Conservation (phyloP, 2,113 vertebrate genomes). For the Pseudorasbora parva region DNA sequence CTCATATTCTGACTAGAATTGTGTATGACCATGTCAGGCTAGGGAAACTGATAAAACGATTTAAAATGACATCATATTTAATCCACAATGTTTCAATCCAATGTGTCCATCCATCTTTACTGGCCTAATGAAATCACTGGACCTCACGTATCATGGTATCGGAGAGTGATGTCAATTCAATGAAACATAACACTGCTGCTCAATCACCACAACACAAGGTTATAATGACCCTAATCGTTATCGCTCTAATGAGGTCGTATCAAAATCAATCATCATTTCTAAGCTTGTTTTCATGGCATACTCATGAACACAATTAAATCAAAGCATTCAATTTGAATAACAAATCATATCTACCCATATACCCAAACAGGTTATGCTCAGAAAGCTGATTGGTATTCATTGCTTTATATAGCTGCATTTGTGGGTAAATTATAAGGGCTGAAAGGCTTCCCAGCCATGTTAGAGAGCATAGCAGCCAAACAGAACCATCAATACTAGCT, state of each 20-base stretch:
- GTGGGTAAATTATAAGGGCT: constrained; percentile 5
- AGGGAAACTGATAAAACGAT: neutral
- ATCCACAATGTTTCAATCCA: constrained; percentile 4
- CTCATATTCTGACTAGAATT: no score
- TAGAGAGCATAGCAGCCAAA: constrained; percentile 12
- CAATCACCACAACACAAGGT: constrained; percentile 32
- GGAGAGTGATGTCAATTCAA: constrained; percentile 26
- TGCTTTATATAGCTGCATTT: neutral
- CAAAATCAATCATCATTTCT: constrained; percentile 40
- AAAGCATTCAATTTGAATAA: constrained; percentile 40
- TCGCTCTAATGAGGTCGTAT: constrained; percentile 40
- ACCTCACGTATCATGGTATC: neutral
- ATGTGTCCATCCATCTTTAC: constrained; percentile 4
- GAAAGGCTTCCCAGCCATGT: neutral
- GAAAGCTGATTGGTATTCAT: constrained; percentile 21
- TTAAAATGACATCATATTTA: neutral
- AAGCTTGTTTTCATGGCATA: constrained; percentile 39
- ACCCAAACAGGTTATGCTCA: neutral
- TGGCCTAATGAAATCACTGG: neutral
- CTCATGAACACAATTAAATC: constrained; percentile 47
- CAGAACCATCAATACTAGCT: constrained; percentile 32
- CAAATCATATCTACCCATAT: constrained; percentile 35
- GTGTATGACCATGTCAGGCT: no score
- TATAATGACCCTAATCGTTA: constrained; percentile 45
- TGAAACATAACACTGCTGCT: constrained; percentile 33